Conservation (phyloP, 1,140 invertebrate species). For the Anadara kagoshimensis region DNA sequence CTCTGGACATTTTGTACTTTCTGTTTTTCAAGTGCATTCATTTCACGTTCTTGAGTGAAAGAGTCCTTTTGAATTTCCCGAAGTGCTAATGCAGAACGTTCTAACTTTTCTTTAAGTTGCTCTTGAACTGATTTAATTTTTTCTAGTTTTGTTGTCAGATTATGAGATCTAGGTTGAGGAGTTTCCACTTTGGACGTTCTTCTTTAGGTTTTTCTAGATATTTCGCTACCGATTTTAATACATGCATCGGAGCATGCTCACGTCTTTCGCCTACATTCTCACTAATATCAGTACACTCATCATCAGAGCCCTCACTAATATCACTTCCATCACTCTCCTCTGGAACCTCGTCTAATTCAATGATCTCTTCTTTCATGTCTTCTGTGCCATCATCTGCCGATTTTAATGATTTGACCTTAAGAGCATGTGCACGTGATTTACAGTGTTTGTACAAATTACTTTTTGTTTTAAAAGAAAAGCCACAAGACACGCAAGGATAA, state of each 20-base stretch:
- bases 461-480: slow-evolving; percentile 95
- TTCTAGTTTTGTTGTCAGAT: slow-evolving; percentile 32
- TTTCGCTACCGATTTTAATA: slow-evolving; percentile 51
- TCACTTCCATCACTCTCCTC: slow-evolving; percentile 27
- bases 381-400: slow-evolving; percentile 25
- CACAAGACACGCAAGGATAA: slow-evolving; percentile 90
- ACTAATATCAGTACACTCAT: not conserved
- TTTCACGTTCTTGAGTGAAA: not conserved
- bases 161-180: slow-evolving; percentile 30
- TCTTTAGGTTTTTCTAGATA: slow-evolving; percentile 53
- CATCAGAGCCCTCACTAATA: slow-evolving; percentile 18
- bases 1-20: slow-evolving; percentile 21
- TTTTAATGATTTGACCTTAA: slow-evolving; percentile 43
- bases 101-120: slow-evolving; percentile 16
- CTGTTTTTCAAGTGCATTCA: slow-evolving; percentile 15
- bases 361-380: slow-evolving; percentile 27
- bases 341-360: slow-evolving; percentile 15
- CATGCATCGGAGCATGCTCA: slow-evolving; percentile 50
- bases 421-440: slow-evolving; percentile 84
- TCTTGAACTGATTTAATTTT: slow-evolving; percentile 12
- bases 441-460: slow-evolving; percentile 95
- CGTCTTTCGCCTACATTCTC: not conserved
- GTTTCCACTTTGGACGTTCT: slow-evolving; percentile 44
- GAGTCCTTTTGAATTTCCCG: too few species aligned
- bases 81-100: slow-evolving; percentile 6